phyloP scores from a whole-genome alignment of 1,140 invertebrate genomes.

The Bombyx mori region DNA sequence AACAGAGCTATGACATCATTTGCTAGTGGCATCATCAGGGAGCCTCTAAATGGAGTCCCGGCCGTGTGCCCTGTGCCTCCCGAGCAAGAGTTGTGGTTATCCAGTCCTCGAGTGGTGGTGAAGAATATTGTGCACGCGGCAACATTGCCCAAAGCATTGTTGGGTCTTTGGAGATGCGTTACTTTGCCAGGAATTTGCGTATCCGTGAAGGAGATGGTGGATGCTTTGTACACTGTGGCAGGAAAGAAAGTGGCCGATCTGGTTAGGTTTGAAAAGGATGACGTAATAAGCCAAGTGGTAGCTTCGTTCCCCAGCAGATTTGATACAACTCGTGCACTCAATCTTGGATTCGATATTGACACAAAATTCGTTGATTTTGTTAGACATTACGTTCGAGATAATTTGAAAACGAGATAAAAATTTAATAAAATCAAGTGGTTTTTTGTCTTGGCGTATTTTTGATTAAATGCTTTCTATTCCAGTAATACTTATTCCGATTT shows the following conservation, averaged over 20 bases:
- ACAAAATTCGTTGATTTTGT: slow-evolving; percentile 7
- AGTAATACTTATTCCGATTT: too few species aligned
- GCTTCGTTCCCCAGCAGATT: slow-evolving; percentile 11
- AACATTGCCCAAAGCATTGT: slow-evolving; percentile 2
- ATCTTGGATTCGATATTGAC: slow-evolving; percentile 14
- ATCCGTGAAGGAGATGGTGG: slow-evolving; percentile 12
- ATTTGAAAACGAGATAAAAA: not conserved
- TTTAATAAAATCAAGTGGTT: too few species aligned
- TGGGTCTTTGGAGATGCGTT: slow-evolving; percentile 12
- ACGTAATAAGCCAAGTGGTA: slow-evolving; percentile 6
- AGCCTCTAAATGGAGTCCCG: slow-evolving; percentile 37
- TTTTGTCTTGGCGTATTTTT: too few species aligned
- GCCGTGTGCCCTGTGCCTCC: slow-evolving; percentile 33
- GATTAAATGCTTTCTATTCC: too few species aligned
- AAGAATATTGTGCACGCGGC: slow-evolving; percentile 15
- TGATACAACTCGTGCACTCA: slow-evolving; percentile 10
- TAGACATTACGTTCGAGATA: not conserved
- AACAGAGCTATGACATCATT: slow-evolving; percentile 53
- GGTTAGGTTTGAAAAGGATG: slow-evolving; percentile 10
- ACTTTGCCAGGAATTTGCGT: slow-evolving; percentile 11
- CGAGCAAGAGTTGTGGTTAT: slow-evolving; percentile 35
- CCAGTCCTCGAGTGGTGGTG: slow-evolving; percentile 27
- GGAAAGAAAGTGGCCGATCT: slow-evolving; percentile 10
- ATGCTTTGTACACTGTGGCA: slow-evolving; percentile 8
- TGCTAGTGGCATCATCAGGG: slow-evolving; percentile 47